These are phyloP conservation scores for Drosophila quadrilineata DNA, from an alignment of 1,140 invertebrate species.

Conservation along the genomic window DNA sequence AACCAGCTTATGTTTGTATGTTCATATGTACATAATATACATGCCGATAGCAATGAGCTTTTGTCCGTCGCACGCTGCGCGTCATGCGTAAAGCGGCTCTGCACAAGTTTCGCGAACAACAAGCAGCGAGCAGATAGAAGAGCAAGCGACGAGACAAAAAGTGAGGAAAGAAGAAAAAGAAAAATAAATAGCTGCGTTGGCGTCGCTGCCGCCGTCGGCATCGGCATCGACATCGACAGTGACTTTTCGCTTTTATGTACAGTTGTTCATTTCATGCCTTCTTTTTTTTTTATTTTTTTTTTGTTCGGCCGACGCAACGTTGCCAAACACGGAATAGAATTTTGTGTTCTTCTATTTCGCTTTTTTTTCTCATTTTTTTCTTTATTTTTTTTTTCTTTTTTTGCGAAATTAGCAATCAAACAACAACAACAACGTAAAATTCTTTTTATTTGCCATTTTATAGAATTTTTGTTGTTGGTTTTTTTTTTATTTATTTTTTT, in stretches of 20 bases:
- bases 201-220: neutral
- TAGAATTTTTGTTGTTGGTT: neutral
- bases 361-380: slow-evolving; percentile 16
- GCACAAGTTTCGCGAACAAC: slow-evolving; percentile 51
- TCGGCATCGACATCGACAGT: slow-evolving; percentile 24
- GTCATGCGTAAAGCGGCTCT: slow-evolving; percentile 52
- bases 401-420: slow-evolving; percentile 60
- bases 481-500: neutral
- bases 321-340: slow-evolving; percentile 48
- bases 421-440: slow-evolving; percentile 37
- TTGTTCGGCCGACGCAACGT: slow-evolving; percentile 15
- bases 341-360: slow-evolving; percentile 37
- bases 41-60: slow-evolving; percentile 30
- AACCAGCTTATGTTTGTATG: neutral
- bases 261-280: slow-evolving; percentile 48
- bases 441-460: slow-evolving; percentile 44
- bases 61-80: slow-evolving; percentile 47
- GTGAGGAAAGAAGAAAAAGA: slow-evolving; percentile 17
- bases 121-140: neutral
- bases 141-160: too few relatives aligned
- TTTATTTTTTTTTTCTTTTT: slow-evolving; percentile 29
- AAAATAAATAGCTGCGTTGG: slow-evolving; percentile 2
- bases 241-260: slow-evolving; percentile 46
- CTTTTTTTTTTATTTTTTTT: slow-evolving; percentile 37
- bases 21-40: neutral